Percentiles rank a stretch among this genome's conserved stretches.
Conservation (phyloP, 2,888 invertebrate genomes). For the Acronicta psi region DNA sequence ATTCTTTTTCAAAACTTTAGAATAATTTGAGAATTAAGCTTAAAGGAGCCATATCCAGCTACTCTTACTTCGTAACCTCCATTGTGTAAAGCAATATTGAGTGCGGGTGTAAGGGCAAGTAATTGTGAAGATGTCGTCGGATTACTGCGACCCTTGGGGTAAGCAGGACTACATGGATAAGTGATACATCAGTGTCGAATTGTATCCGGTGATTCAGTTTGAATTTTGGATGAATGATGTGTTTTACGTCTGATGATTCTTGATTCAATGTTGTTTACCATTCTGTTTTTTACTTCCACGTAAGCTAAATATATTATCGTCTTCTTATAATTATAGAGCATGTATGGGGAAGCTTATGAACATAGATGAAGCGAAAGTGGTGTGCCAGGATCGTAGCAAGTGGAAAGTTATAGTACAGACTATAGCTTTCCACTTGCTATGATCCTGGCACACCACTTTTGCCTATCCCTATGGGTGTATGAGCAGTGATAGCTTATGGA, state of each 20-base stretch:
- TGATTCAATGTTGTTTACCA: not conserved
- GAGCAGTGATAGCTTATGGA: too few species aligned
- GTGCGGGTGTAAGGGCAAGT: conserved; percentile 82
- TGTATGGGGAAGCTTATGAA: too few species aligned
- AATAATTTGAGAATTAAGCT: too few species aligned
- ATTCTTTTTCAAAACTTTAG: too few species aligned
- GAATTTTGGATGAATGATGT: conserved; percentile 47
- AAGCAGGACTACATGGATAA: conserved; percentile 62
- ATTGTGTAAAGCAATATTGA: conserved; percentile 81
- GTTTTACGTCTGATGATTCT: conserved; percentile 32
- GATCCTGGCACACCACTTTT: too few species aligned
- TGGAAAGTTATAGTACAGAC: too few species aligned
- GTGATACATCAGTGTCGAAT: conserved; percentile 84
- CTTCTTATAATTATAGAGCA: too few species aligned
- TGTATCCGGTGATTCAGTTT: conserved; percentile 61
- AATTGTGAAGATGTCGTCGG: conserved; percentile 84
- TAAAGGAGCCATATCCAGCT: conserved; percentile 18
- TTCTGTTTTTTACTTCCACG: not conserved
- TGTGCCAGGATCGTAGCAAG: too few species aligned
- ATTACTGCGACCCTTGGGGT: conserved; percentile 69
- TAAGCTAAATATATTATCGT: not conserved
- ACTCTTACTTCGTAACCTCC: conserved; percentile 40
- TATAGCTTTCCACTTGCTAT: too few species aligned
- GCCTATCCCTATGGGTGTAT: too few species aligned
- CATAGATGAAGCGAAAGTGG: too few species aligned